Evolutionary conservation across 2,797 vertebrate genomes (phyloP).

Genomic region (Vipera latastei): DNA sequence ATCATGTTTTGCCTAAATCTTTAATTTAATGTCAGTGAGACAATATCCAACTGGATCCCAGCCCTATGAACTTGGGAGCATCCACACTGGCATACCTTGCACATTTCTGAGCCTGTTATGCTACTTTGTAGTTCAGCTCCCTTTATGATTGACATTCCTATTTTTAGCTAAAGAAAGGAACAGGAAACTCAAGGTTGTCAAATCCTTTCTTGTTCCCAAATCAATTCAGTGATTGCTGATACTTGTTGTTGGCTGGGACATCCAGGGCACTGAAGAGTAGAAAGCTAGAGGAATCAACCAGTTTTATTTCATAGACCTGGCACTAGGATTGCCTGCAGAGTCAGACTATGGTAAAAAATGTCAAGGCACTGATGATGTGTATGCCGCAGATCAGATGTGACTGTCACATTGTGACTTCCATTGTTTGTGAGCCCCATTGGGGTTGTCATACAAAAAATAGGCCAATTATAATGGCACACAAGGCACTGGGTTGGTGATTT

Average conservation of each 20-base stretch:
- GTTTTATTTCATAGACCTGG: neutral
- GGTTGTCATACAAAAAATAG: neutral
- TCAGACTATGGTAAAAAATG: neutral
- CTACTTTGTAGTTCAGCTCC: neutral
- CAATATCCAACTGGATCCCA: neutral
- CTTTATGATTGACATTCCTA: neutral
- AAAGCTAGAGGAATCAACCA: neutral
- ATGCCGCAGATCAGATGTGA: neutral
- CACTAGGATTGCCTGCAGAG: neutral
- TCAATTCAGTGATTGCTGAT: neutral
- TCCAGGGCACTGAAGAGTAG: neutral
- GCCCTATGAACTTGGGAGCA: neutral
- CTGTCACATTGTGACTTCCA: neutral
- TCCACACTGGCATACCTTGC: neutral
- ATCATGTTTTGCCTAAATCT: neutral
- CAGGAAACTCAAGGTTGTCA: neutral
- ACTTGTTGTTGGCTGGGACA: neutral
- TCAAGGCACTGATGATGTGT: neutral
- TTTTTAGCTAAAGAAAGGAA: neutral
- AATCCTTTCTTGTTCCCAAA: neutral
- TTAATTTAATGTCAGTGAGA: neutral
- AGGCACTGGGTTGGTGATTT: neutral
- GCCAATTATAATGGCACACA: neutral
- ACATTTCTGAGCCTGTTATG: neutral
- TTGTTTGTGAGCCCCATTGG: neutral